These are phyloP conservation scores for Tetragonisca angustula DNA, from an alignment of 2,888 invertebrate genomes.

Conservation along the genomic window DNA sequence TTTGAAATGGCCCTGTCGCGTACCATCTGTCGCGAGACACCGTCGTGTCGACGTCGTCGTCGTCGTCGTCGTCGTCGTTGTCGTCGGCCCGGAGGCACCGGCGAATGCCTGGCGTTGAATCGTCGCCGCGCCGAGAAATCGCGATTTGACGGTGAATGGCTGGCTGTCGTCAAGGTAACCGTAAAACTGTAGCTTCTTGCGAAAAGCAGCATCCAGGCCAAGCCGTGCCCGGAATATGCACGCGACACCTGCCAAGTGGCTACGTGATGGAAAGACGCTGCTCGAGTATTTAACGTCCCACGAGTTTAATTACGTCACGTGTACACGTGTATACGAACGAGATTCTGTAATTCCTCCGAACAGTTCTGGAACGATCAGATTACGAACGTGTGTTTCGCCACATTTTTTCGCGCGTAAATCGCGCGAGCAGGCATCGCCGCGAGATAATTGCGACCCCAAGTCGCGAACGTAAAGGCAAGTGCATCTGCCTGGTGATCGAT, in stretches of 20 bases:
- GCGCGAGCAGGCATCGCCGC: neutral
- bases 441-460: neutral
- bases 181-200: conserved; percentile 27
- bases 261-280: neutral
- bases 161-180: conserved; percentile 26
- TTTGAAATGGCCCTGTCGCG: conserved; percentile 58
- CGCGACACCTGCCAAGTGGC: conserved; percentile 8
- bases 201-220: conserved; percentile 9
- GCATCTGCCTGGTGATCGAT: neutral
- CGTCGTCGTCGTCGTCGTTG: conserved; percentile 31
- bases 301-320: neutral
- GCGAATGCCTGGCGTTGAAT: conserved; percentile 58
- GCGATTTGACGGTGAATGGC: conserved; percentile 59
- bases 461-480: neutral
- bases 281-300: neutral
- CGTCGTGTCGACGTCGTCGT: conserved; percentile 12
- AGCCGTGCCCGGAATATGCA: conserved; percentile 15
- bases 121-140: conserved; percentile 55
- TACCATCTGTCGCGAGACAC: conserved; percentile 68
- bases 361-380: too few relatives aligned
- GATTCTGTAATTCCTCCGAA: too few relatives aligned
- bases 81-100: conserved; percentile 22
- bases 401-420: too few relatives aligned
- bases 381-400: too few relatives aligned
- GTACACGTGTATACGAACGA: neutral